Conservation (phyloP, 2,113 vertebrate species). For the Atractosteus spatula region DNA sequence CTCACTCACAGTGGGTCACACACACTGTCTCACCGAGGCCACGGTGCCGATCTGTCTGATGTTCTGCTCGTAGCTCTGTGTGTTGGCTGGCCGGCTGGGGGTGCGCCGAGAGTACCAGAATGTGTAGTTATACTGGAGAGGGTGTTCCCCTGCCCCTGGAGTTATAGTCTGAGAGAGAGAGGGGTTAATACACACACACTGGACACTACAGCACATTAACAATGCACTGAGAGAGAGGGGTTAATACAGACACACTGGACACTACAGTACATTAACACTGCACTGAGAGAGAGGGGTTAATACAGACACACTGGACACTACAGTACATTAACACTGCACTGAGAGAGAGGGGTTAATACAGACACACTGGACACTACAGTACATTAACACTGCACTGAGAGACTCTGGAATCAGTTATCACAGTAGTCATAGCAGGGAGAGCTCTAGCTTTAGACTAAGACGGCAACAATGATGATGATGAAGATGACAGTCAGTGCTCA, state of each 20-base stretch:
- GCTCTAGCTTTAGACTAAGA: not conserved
- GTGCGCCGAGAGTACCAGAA: constrained; percentile 69
- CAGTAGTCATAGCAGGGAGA: not conserved
- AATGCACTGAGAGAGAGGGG: not conserved
- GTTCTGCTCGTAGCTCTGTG: constrained; percentile 70
- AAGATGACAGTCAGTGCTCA: not conserved
- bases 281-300: not conserved
- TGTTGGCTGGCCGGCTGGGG: constrained; percentile 60
- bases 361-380: too few species aligned
- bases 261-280: too few species aligned
- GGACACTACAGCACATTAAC: too few species aligned
- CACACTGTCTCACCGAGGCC: constrained; percentile 49
- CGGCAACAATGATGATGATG: not conserved
- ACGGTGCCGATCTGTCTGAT: constrained; percentile 66
- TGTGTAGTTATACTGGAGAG: constrained; percentile 69
- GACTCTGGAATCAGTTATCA: too few species aligned
- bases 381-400: too few species aligned
- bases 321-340: too few species aligned
- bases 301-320: not conserved
- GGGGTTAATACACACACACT: not conserved
- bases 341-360: not conserved
- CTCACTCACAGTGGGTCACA: not conserved
- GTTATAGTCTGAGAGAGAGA: constrained; percentile 35
- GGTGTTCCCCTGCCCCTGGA: constrained; percentile 57
- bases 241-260: not conserved